phyloP scores from a whole-genome alignment of 2,113 vertebrate genomes.

The Cheirogaleus medius region DNA sequence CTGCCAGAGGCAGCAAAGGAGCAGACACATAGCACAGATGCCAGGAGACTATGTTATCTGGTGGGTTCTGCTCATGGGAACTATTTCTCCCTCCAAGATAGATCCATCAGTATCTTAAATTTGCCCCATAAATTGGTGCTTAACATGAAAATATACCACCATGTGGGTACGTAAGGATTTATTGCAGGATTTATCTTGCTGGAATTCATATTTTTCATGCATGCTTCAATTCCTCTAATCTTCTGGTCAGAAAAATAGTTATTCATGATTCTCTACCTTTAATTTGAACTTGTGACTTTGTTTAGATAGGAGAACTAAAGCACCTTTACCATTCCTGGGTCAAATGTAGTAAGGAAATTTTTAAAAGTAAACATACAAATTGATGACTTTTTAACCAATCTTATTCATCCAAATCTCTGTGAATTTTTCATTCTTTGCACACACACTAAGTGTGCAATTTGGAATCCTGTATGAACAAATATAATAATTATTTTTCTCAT shows the following conservation, averaged over 20 bases:
- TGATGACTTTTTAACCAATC: not conserved
- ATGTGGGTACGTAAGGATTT: slow-evolving; percentile 44
- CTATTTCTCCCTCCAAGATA: not conserved
- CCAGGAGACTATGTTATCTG: slow-evolving; percentile 46
- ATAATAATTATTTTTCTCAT: not conserved
- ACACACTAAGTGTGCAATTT: not conserved
- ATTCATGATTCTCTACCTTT: slow-evolving; percentile 39
- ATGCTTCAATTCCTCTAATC: slow-evolving; percentile 40
- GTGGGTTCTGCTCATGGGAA: slow-evolving; percentile 47
- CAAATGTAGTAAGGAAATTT: not conserved
- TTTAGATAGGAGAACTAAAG: slow-evolving; percentile 28
- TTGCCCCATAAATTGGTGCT: slow-evolving; percentile 59
- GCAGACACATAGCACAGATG: not conserved
- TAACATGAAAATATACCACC: slow-evolving; percentile 63
- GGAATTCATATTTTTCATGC: slow-evolving; percentile 19
- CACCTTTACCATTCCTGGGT: slow-evolving; percentile 45
- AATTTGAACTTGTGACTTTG: slow-evolving; percentile 43
- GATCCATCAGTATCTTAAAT: slow-evolving; percentile 61
- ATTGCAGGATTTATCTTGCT: slow-evolving; percentile 48
- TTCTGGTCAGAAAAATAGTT: slow-evolving; percentile 50
- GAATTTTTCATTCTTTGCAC: slow-evolving; percentile 10
- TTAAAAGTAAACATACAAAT: not conserved
- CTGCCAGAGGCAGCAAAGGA: not conserved
- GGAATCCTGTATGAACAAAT: not conserved
- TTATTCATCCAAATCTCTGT: not conserved